phyloP scores from a whole-genome alignment of 2,113 vertebrate species.

The Rafetus swinhoei region DNA sequence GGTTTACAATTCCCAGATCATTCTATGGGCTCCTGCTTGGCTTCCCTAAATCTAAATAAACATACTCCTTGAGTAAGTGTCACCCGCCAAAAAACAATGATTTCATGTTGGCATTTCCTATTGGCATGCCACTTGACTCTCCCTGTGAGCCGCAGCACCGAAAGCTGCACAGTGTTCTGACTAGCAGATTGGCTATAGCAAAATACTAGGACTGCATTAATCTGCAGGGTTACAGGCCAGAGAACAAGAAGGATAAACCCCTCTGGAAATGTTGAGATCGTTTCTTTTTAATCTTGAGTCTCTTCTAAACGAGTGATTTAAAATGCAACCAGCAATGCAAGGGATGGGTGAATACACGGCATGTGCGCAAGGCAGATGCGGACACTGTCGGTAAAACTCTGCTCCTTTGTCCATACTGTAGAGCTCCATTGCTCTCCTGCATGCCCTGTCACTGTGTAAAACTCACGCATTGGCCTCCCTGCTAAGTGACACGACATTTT shows the following conservation, averaged over 20 bases:
- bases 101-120: neutral
- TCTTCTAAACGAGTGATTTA: neutral
- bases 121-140: rapidly evolving
- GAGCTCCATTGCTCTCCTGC: neutral
- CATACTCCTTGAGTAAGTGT: neutral
- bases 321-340: neutral
- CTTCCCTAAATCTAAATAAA: neutral
- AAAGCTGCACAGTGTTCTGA: neutral
- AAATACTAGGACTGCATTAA: rapidly evolving
- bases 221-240: slow-evolving; percentile 1
- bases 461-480: rapidly evolving
- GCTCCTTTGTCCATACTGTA: neutral
- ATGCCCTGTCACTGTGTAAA: neutral
- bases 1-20: neutral
- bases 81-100: neutral
- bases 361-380: neutral
- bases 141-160: neutral
- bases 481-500: neutral
- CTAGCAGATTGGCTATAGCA: neutral
- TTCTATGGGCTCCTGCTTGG: neutral
- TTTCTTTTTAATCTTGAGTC: neutral
- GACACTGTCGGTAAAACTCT: neutral
- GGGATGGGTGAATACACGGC: rapidly evolving
- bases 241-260: neutral
- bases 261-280: neutral